These are phyloP conservation scores for Meloidogyne floridensis DNA, from an alignment of 1,140 invertebrate species.

Conservation along the genomic window DNA sequence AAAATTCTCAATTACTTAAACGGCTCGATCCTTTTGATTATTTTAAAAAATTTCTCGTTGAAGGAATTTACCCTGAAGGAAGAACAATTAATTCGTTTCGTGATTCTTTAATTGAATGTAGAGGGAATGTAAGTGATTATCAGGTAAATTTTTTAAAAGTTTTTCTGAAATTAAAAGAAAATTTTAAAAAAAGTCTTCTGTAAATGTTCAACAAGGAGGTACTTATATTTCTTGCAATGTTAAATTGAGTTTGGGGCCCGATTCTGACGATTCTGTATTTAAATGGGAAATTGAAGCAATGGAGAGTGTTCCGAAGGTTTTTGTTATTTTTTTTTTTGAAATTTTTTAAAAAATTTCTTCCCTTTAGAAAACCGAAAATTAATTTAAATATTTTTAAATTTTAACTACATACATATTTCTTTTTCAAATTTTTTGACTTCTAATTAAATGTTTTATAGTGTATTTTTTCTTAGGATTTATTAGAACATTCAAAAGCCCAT, in stretches of 20 bases:
- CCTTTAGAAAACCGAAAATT: too few relatives aligned
- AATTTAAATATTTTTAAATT: too few relatives aligned
- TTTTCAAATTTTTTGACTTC: not conserved
- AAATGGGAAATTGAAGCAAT: slow-evolving; percentile 31
- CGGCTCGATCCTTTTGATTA: slow-evolving; percentile 18
- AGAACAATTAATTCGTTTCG: slow-evolving; percentile 36
- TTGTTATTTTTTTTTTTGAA: slow-evolving; percentile 26
- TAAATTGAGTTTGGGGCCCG: slow-evolving; percentile 40
- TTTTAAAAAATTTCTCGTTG: slow-evolving; percentile 26
- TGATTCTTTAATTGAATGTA: slow-evolving; percentile 26
- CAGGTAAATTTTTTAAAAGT: slow-evolving; percentile 13
- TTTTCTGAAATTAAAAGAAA: not conserved
- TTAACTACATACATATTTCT: too few relatives aligned
- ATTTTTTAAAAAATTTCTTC: slow-evolving; percentile 10
- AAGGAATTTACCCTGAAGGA: slow-evolving; percentile 40
- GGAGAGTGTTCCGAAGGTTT: slow-evolving; percentile 41
- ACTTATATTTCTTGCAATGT: slow-evolving; percentile 33
- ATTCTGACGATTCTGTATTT: slow-evolving; percentile 34
- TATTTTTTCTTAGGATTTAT: slow-evolving; percentile 18
- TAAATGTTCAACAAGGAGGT: slow-evolving; percentile 40
- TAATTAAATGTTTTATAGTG: not conserved
- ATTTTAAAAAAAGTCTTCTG: slow-evolving; percentile 24
- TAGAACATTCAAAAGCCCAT: slow-evolving; percentile 39
- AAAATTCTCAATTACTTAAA: slow-evolving; percentile 17
- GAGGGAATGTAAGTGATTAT: slow-evolving; percentile 4